Base-by-base conservation (phyloP, 1,140 invertebrate genomes). In the Cydia pomonella region DNA sequence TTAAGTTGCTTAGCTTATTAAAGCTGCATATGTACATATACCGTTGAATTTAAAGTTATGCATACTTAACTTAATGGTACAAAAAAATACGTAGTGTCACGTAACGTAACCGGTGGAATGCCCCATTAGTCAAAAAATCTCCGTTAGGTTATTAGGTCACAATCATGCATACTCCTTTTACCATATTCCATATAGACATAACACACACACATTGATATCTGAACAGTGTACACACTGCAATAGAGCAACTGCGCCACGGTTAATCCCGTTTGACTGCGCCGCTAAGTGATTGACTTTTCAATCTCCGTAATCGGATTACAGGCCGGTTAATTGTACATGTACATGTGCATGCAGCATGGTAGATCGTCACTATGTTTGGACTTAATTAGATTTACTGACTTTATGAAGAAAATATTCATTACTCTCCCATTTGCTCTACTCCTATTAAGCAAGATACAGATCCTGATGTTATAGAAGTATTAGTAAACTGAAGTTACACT, bases 261-360 rank as follows among this genome's bases (percentile, higher is more conserved):
- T 81, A 80, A 81, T 82, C 83, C 82, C 87, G 86, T 90, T 89
- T 90, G 89, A 91, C 84, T 83, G 80, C 83, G 86, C 87, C 85
- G 84, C 86, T 90, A 92, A 92, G 87, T 92, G 89, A 92, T 91
- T 92, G 90, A 92, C 89, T 92, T 92, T 92, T 92, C 90, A 91
- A 91, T 92, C 88, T 87, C 80, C 78, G 75, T 91, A 92, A 92
- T 90, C 89, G 85, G 90, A 89, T 92, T 91, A 92, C 80, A 18
- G 71, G 77, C 80, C 64, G n/a, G 64, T 69, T 38, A 69, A 69
- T 69, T 38, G 64, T 33, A 33, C 64, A 33, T 66, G 63, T 69
- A 59, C 53, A 59, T 50, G 47, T 18, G n/a, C 47, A 18, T 18
- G 47, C 47, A 47, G 44, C 44, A 47, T 47, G 44, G 44, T 5